These are phyloP conservation scores for Poeciliopsis infans DNA, from an alignment of 2,797 vertebrate species.

Conservation along the genomic window DNA sequence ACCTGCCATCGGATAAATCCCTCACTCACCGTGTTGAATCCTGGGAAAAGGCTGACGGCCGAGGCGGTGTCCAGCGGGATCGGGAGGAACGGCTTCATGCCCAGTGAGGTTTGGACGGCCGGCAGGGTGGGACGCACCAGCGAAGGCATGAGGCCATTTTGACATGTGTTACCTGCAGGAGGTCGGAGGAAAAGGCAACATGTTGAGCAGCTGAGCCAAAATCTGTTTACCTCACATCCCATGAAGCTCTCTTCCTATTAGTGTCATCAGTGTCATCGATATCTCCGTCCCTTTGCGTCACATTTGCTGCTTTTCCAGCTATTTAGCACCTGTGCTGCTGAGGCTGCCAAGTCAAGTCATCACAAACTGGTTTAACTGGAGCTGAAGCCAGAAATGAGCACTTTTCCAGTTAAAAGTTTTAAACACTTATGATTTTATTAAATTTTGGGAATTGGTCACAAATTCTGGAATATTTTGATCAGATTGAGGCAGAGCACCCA, in stretches of 20 bases:
- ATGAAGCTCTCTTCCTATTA: constrained; percentile 2
- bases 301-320: constrained; percentile 14
- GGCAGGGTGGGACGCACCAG: constrained; percentile 90
- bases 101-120: constrained; percentile 87
- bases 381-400: constrained; percentile 13
- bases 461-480: too few species aligned
- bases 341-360: constrained; percentile 3
- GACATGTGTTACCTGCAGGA: constrained; percentile 91
- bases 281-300: background rate
- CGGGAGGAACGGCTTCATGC: constrained; percentile 93
- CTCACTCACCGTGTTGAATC: constrained; percentile 90
- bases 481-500: too few species aligned
- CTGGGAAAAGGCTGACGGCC: constrained; percentile 90
- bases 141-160: constrained; percentile 92
- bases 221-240: background rate
- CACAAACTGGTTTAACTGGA: constrained; percentile 9
- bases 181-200: constrained; percentile 53
- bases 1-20: background rate
- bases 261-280: background rate
- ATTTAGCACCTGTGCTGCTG: constrained; percentile 6
- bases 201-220: constrained; percentile 21
- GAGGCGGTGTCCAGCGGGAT: constrained; percentile 89
- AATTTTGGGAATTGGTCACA: background rate
- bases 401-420: constrained; percentile 7
- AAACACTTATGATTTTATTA: background rate